phyloP scores from a whole-genome alignment of 2,888 invertebrate species.

The Aromia moschata region DNA sequence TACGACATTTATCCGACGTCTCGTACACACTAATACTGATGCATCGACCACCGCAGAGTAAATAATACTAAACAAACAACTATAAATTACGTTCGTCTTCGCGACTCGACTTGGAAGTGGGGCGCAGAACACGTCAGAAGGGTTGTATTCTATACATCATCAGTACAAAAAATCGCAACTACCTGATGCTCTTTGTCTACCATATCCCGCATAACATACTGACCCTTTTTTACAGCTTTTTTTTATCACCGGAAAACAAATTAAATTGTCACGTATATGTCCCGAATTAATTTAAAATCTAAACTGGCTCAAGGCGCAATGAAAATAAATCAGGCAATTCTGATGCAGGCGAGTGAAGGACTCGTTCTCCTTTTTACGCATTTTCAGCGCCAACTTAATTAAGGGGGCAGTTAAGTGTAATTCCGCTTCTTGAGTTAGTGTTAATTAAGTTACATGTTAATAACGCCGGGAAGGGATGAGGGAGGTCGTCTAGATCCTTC shows the following conservation, averaged over 20 bases:
- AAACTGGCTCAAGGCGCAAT: neutral
- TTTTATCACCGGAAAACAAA: slow-evolving; percentile 3
- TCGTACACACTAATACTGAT: no score
- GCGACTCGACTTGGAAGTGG: no score
- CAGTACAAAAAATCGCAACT: no score
- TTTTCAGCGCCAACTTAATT: slow-evolving; percentile 28
- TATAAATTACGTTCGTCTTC: no score
- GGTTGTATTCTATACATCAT: no score
- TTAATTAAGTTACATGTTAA: slow-evolving; percentile 29
- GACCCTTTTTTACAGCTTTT: neutral
- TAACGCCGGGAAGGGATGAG: slow-evolving; percentile 12
- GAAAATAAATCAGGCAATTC: slow-evolving; percentile 22
- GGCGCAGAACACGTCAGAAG: no score
- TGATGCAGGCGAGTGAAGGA: slow-evolving; percentile 5
- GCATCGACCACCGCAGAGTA: no score
- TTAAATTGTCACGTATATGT: slow-evolving; percentile 1
- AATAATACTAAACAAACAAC: no score
- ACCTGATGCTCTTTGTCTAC: no score
- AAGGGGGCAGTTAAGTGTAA: slow-evolving; percentile 26
- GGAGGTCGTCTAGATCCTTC: neutral
- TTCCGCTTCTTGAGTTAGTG: slow-evolving; percentile 28
- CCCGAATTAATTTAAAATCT: slow-evolving; percentile 8
- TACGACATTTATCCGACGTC: no score
- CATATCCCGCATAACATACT: no score
- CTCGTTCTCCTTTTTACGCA: slow-evolving; percentile 6